Evolutionary conservation across 2,113 vertebrate species (phyloP), one percentile per base, ranked within the genome.

Genomic region (Orthonyx spaldingii): DNA sequence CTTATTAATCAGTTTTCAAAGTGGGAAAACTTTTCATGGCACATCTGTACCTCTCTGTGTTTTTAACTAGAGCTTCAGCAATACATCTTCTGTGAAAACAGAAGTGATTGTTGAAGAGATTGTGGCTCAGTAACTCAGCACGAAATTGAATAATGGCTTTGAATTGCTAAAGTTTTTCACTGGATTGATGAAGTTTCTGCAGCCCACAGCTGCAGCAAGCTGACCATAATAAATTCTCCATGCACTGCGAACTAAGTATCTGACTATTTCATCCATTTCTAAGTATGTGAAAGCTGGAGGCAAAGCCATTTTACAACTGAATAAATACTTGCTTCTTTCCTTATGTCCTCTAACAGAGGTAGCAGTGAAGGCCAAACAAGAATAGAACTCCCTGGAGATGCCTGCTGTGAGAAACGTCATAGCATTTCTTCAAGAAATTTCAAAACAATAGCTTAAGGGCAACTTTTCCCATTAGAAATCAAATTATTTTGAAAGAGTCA

Each of bases 381-480:
- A 95, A 86, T 0, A 90, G 47, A 93, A 81, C 32, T 93, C 91
- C 87, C 61, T 65, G 52, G 91, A 84, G 89, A 93, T 27, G 87
- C 61, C 84, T 89, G 84, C 84, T 94, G 74, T 57, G 94, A 97
- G 74, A 78, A 72, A 71, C 7, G 3, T 87, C 89, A 87, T 2
- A 84, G 65, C n/a, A 79, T 88, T 96, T 87, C 93, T 95, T 56
- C 74, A 84, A 82, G 53, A 94, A 78, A 82, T 91, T 96, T 89
- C 61, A 41, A 84, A 92, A 94, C 79, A 90, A 87, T 33, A 93
- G 84, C 91, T 84, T 24, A 87, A 87, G 69, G 89, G 84, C 41
- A 94, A 81, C 64, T 75, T 94, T 92, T 92, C 89, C 95, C 86
- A 91, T 76, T 87, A 89, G 46, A 93, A 96, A 92, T 79, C 41